phyloP scores from a whole-genome alignment of 2,113 vertebrate species.

The Proterorhinus semilunaris region DNA sequence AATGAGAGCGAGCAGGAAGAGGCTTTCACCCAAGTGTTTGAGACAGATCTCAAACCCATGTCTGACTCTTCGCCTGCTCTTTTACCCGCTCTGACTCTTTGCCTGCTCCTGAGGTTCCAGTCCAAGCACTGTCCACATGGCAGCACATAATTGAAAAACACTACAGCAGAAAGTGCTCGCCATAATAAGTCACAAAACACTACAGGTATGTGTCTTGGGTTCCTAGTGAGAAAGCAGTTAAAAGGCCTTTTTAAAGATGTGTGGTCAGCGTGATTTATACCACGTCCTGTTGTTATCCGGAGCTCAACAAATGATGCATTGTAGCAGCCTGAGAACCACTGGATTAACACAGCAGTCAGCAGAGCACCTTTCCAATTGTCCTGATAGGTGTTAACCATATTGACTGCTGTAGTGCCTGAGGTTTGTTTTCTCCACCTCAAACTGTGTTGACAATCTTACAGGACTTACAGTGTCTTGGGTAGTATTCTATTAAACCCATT shows the following conservation, averaged over 20 bases:
- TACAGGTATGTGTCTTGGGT: too few relatives aligned
- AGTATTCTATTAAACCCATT: conserved; percentile 59
- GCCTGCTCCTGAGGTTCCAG: too few relatives aligned
- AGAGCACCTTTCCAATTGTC: background rate
- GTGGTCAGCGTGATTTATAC: conserved; percentile 40
- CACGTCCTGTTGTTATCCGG: conserved; percentile 31
- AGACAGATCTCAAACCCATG: too few relatives aligned
- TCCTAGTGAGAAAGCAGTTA: conserved; percentile 45
- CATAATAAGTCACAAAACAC: background rate
- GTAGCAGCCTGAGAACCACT: conserved; percentile 4
- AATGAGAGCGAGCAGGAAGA: too few relatives aligned
- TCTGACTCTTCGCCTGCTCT: too few relatives aligned
- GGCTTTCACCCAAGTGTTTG: too few relatives aligned
- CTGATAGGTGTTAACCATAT: background rate
- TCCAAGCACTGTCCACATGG: too few relatives aligned
- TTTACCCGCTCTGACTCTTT: too few relatives aligned
- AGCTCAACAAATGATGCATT: conserved; percentile 20
- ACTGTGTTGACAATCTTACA: conserved; percentile 20
- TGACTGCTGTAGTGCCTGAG: conserved; percentile 9
- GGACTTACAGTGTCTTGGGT: conserved; percentile 30
- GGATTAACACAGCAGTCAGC: background rate
- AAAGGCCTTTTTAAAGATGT: conserved; percentile 52
- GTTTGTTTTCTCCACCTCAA: conserved; percentile 8
- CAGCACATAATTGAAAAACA: too few relatives aligned
- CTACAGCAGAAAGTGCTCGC: background rate